These are phyloP conservation scores for Anomalospiza imberbis DNA, from an alignment of 2,797 vertebrate species.

Conservation along the genomic window DNA sequence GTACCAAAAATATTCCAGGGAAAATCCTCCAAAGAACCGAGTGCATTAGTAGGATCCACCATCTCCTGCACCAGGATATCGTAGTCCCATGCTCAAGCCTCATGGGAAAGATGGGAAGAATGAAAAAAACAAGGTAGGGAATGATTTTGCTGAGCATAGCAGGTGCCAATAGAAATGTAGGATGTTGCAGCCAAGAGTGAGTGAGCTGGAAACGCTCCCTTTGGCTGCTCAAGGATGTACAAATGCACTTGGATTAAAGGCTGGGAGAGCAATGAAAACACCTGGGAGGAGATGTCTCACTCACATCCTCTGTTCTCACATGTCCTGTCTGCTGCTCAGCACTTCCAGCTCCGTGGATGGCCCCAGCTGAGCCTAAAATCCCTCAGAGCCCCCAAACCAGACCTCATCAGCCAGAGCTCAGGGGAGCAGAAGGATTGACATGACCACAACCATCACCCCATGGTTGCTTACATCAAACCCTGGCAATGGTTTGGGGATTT, in stretches of 20 bases:
- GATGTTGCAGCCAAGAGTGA: neutral
- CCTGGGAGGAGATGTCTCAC: neutral
- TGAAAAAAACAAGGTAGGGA: neutral
- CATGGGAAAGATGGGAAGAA: neutral
- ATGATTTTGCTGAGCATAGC: neutral
- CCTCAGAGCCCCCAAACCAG: neutral
- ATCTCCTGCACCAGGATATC: neutral
- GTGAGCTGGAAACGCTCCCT: neutral
- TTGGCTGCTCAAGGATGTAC: neutral
- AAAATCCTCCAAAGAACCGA: neutral
- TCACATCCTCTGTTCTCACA: neutral
- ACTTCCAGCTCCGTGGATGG: neutral
- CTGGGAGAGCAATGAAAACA: neutral
- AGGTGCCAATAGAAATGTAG: neutral
- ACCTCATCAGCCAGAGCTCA: neutral
- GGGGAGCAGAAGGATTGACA: neutral
- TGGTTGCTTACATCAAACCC: neutral
- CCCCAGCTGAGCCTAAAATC: neutral
- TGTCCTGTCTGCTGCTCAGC: neutral
- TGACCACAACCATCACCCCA: fast-evolving
- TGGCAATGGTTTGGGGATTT: neutral
- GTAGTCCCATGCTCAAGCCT: neutral
- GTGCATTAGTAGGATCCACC: neutral
- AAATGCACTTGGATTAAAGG: neutral
- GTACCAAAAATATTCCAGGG: neutral